Base-by-base conservation (phyloP, 2,888 invertebrate genomes). In the Cerceris ruficornis region DNA sequence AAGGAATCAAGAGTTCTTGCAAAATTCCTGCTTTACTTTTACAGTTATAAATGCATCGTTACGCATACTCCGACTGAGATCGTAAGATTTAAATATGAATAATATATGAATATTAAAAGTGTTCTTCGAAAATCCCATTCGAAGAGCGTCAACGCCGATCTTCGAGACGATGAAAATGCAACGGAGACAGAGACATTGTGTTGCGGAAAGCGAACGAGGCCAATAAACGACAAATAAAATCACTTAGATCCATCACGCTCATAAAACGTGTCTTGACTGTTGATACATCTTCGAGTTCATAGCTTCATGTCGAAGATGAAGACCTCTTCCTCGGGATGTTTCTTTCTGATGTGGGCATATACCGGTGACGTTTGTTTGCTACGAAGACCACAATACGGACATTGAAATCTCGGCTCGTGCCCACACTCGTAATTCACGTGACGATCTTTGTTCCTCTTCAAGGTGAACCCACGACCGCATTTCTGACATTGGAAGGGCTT, bases 381-480 rank as follows among this genome's bases (percentile, higher is more conserved):
- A 11, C 86, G 83, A 0, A 87, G 81, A 5, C 86, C 87, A 67
- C 92, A 92, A 61, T 89, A 88, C 0, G 90, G 90, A 42, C 91
- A 92, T 57, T 89, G 89, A 83, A 90, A 90, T 60, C 87, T 85
- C 15, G 88, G 88, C 74, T 86, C 87, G 69, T 88, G 87, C 1
- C 91, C 91, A 65, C 92, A 92, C 64, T 91, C 91, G 75, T 89
- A 90, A 77, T 88, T 89, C 50, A 90, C 80, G 72, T 92, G 91
- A 0, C 88, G 87, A 70, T 88, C 86, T 75, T 90, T 87, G 59
- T 88, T 86, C 55, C 89, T 86, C 73, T 88, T 89, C 69, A 88
- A 14, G 55, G 87, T 90, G 81, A 91, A 92, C 0, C 84, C 85
- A 7, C 90, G 88, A 50, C 88, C 88, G 72, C 92, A 92, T 65